Conservation (phyloP, 1,140 invertebrate genomes). For the Solenopsis fugax region DNA sequence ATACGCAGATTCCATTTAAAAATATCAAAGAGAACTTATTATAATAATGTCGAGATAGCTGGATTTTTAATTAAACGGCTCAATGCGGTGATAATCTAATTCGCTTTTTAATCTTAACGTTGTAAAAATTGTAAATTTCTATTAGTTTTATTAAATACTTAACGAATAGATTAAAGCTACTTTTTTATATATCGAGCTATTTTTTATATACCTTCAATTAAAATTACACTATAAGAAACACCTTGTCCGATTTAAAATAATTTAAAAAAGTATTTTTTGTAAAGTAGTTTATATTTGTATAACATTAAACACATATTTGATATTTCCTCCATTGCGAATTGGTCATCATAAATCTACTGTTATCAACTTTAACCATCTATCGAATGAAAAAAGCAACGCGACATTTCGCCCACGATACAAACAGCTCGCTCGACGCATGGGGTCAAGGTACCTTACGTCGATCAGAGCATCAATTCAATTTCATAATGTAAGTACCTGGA, state of each 20-base stretch:
- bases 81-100: background rate
- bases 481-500: constrained; percentile 24
- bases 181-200: too few relatives aligned
- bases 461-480: constrained; percentile 24
- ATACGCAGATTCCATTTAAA: background rate
- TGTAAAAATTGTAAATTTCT: background rate
- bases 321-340: background rate
- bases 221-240: too few relatives aligned
- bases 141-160: too few relatives aligned
- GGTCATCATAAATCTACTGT: background rate
- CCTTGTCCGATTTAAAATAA: too few relatives aligned
- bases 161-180: too few relatives aligned
- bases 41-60: background rate
- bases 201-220: too few relatives aligned
- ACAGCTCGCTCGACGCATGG: background rate
- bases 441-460: background rate
- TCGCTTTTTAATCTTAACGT: background rate
- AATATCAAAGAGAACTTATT: background rate
- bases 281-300: too few relatives aligned
- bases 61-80: background rate
- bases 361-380: background rate
- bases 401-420: background rate
- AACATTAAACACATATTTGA: background rate
- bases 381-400: background rate
- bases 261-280: too few relatives aligned